These are phyloP conservation scores for Chaetorhynchus papuensis DNA, from an alignment of 2,113 vertebrate genomes.

Conservation along the genomic window DNA sequence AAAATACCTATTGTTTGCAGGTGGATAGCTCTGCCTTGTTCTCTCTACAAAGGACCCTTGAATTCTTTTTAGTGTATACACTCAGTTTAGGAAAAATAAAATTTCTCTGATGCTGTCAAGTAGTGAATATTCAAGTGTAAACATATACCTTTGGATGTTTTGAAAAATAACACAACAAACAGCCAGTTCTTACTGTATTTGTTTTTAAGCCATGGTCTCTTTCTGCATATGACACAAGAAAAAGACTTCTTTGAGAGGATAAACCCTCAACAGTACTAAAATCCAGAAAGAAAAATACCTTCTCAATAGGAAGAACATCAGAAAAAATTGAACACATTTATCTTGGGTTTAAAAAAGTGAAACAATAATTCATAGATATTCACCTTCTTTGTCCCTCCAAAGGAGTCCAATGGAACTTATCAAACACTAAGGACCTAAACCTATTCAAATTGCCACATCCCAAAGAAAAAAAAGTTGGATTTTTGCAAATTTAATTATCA, in stretches of 20 bases:
- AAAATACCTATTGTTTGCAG: neutral
- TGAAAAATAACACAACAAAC: slow-evolving; percentile 6
- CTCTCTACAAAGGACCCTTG: neutral
- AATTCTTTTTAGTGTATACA: neutral
- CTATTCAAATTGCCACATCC: neutral
- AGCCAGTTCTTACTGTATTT: neutral
- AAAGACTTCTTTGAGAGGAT: neutral
- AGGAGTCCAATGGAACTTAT: neutral
- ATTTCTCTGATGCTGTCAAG: neutral
- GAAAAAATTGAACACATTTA: neutral
- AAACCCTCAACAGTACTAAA: neutral
- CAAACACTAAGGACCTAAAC: neutral
- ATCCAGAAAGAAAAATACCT: neutral
- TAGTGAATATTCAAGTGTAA: slow-evolving; percentile 14
- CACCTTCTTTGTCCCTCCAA: neutral
- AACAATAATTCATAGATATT: neutral
- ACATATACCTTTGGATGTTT: neutral
- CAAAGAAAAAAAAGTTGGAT: neutral
- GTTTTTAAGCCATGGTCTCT: neutral
- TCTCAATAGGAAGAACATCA: neutral
- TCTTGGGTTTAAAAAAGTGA: neutral
- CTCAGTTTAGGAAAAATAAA: neutral
- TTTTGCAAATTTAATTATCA: neutral
- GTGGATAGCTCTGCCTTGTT: neutral
- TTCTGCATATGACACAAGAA: neutral